These are phyloP conservation scores for Parus major DNA, from an alignment of 2,113 vertebrate genomes.

Conservation along the genomic window DNA sequence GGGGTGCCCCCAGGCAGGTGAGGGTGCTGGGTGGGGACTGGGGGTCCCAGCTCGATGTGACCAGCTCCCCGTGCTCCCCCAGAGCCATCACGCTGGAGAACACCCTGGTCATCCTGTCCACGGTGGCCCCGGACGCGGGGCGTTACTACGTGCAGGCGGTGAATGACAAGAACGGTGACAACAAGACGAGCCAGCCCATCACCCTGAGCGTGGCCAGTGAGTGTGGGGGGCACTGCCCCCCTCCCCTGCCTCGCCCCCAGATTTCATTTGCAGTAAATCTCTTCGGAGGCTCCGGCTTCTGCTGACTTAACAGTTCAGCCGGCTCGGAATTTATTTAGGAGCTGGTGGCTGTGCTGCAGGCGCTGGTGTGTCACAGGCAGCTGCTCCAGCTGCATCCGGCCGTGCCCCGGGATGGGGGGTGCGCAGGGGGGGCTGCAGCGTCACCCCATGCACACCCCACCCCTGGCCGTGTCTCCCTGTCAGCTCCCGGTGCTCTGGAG, in stretches of 20 bases:
- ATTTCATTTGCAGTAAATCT: conserved; percentile 65
- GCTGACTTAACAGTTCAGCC: conserved; percentile 29
- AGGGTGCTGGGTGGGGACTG: not conserved
- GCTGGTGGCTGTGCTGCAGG: not conserved
- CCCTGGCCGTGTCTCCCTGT: fast-evolving
- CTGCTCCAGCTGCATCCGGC: not conserved
- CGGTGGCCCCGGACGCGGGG: conserved; percentile 91
- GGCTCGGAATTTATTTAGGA: conserved; percentile 8
- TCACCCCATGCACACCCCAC: fast-evolving
- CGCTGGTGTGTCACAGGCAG: not conserved
- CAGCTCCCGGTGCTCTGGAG: not conserved
- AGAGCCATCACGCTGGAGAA: conserved; percentile 98
- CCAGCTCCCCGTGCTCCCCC: not conserved
- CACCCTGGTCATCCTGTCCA: conserved; percentile 95
- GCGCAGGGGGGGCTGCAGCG: not conserved
- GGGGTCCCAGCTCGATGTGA: not conserved
- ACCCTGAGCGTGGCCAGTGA: conserved; percentile 91
- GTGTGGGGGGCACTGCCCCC: conserved; percentile 26
- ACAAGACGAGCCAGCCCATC: conserved; percentile 98
- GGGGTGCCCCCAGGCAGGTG: not conserved
- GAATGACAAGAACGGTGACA: conserved; percentile 97
- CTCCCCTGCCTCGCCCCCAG: not conserved
- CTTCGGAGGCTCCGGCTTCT: not conserved
- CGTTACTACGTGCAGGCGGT: conserved; percentile 97
- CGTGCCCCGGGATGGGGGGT: fast-evolving